Evolutionary conservation across 2,888 invertebrate species (phyloP), one percentile per base, ranked within the genome.

Genomic region (Drosophila percnosoma): DNA sequence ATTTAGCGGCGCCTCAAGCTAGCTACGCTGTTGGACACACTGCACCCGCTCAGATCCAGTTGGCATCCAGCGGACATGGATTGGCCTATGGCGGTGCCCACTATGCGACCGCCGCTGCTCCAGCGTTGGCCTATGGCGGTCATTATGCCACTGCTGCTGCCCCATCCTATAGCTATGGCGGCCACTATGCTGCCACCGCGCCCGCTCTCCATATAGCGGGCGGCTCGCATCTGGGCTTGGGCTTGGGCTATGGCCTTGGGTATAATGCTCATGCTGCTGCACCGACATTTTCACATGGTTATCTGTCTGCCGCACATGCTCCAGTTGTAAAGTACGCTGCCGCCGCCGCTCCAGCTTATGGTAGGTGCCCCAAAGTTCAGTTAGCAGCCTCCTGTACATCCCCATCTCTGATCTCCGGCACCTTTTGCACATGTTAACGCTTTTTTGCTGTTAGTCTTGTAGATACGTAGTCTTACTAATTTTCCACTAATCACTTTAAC

Each of bases 341-440:
- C 58, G 83, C 92, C 54, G 80, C 92, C 31, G 92, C 91, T 63
- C 93, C 92, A 55, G 83, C 91, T 42, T 88, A 90, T 68, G 91
- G 91, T 91, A 91, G 89, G 92, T 90, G 63, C 2, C 62, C 15
- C 52, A 11, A 31, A 27, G n/a, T 45, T 24, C 31, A 18, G 21
- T 48, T 34, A 42, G 38, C 45, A 29, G 48, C 34, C 31, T 59
- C 21, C 45, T 8, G 45, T 24, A 24, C 15, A 45, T 2, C 24
- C 45, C 45, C 15, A 45, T 24, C 42, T 51, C 61, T 77, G 55
- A 62, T 49, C 65, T 45, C 4, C 2, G 18, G 72, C 78, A 69
- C 74, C 48, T 58, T 36, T 29, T 69, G 57, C 81, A 60, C 78
- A 55, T 62, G 31, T 58, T 45, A 45, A 45, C 36, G 54, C 62